phyloP scores from a whole-genome alignment of 2,797 vertebrate genomes.

The Calcarius lapponicus region DNA sequence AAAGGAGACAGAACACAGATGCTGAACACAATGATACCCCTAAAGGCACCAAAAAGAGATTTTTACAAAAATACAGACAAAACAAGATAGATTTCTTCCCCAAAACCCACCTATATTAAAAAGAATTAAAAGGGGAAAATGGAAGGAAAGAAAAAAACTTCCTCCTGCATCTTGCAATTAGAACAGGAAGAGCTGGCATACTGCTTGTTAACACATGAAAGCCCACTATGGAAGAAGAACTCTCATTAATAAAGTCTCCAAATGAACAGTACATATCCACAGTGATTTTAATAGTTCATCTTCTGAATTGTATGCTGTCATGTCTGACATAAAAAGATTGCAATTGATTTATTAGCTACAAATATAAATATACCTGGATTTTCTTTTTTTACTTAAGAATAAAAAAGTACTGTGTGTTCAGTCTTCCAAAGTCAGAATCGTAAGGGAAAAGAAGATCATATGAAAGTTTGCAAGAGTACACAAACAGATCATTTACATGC shows the following conservation, averaged over 20 bases:
- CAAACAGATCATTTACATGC: not conserved
- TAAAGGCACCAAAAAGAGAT: not conserved
- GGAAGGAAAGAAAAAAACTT: not conserved
- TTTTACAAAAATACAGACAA: not conserved
- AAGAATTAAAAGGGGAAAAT: not conserved
- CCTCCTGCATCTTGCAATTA: not conserved
- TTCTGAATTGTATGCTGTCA: not conserved
- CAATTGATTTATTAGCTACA: conserved; percentile 38
- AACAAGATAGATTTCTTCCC: not conserved
- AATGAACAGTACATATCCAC: not conserved
- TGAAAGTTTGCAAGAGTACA: not conserved
- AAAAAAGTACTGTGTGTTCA: not conserved
- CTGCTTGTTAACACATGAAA: not conserved
- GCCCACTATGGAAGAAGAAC: not conserved
- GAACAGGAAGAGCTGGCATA: not conserved
- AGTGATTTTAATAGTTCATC: conserved; percentile 55
- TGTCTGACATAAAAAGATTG: conserved; percentile 10
- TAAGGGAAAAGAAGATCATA: not conserved
- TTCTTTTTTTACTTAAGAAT: not conserved
- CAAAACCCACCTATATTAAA: not conserved
- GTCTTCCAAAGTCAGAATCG: not conserved
- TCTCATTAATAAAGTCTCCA: conserved; percentile 11
- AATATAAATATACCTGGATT: conserved; percentile 55
- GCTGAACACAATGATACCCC: not conserved
- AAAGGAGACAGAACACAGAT: not conserved